A percentile compares a stretch with the other conserved stretches of the same genome.
Evolutionary conservation across 1,140 invertebrate genomes (phyloP).

Genomic region (Colletes latitarsis): DNA sequence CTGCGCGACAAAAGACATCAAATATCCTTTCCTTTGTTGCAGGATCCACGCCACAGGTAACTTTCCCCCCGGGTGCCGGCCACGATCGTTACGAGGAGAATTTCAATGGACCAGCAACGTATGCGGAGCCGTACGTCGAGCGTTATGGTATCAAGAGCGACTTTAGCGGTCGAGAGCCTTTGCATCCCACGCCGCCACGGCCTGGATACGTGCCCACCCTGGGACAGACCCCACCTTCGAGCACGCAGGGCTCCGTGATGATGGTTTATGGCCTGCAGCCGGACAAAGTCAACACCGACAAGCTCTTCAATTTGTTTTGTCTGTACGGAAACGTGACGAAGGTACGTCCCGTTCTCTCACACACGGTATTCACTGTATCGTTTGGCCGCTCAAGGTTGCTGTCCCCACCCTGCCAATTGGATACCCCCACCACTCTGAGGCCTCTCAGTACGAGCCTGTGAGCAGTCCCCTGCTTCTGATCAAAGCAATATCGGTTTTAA

Average conservation of each 20-base stretch:
- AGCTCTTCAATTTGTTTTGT: conserved; percentile 99
- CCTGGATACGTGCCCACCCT: conserved; percentile 79
- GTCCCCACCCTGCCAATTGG: too few relatives aligned
- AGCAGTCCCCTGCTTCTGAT: too few relatives aligned
- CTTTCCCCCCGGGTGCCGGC: conserved; percentile 74
- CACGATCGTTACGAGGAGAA: conserved; percentile 81
- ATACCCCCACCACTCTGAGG: background rate
- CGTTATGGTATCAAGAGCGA: conserved; percentile 80
- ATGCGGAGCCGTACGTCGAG: conserved; percentile 81
- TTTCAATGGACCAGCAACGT: conserved; percentile 80
- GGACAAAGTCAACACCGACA: conserved; percentile 96
- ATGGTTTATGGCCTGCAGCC: conserved; percentile 99
- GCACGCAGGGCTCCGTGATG: conserved; percentile 91
- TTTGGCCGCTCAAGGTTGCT: background rate
- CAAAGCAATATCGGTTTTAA: too few relatives aligned
- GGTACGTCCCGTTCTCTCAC: conserved; percentile 81
- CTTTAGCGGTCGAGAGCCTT: conserved; percentile 78
- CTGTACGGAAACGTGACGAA: conserved; percentile 98
- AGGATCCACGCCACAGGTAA: conserved; percentile 77
- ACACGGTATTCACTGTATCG: background rate
- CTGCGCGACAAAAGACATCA: background rate
- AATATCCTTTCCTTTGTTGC: conserved; percentile 24
- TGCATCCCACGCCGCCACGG: conserved; percentile 80
- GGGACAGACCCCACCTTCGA: conserved; percentile 77
- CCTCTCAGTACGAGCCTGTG: background rate